Evolutionary conservation across 2,113 vertebrate species (phyloP).

Genomic region (Melospiza georgiana): DNA sequence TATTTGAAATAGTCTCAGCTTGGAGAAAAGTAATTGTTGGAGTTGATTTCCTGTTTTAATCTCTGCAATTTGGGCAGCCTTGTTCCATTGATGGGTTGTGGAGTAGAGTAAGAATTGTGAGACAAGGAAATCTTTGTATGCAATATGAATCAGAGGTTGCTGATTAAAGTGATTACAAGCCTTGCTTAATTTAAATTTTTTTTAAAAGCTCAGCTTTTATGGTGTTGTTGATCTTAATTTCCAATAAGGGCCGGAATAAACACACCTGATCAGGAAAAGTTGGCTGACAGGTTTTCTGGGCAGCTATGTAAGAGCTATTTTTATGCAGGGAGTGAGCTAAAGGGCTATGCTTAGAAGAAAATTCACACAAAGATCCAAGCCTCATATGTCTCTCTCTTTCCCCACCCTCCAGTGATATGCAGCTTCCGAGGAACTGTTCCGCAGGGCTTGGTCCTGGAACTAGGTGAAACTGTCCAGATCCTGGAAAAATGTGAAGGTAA

Average conservation of each 20-base stretch:
- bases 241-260: background rate
- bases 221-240: background rate
- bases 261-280: background rate
- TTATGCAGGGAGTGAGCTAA: constrained; percentile 36
- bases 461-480: constrained; percentile 97
- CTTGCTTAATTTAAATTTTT: background rate
- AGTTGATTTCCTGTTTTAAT: background rate
- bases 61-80: background rate
- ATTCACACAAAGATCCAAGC: constrained; percentile 41
- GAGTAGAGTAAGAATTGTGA: background rate
- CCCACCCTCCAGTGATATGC: constrained; percentile 87
- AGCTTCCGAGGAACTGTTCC: constrained; percentile 92
- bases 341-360: constrained; percentile 38
- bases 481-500: constrained; percentile 97
- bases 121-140: background rate
- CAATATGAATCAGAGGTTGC: background rate
- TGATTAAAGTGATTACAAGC: background rate
- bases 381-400: constrained; percentile 44
- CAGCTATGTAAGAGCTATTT: constrained; percentile 51
- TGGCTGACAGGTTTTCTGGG: constrained; percentile 35
- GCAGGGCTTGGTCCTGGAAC: constrained; percentile 93
- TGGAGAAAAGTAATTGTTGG: background rate
- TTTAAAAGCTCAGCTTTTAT: background rate
- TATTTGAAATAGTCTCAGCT: background rate
- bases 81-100: background rate